Conservation (phyloP, 2,888 invertebrate genomes). For the Anagyrus pseudococci region DNA sequence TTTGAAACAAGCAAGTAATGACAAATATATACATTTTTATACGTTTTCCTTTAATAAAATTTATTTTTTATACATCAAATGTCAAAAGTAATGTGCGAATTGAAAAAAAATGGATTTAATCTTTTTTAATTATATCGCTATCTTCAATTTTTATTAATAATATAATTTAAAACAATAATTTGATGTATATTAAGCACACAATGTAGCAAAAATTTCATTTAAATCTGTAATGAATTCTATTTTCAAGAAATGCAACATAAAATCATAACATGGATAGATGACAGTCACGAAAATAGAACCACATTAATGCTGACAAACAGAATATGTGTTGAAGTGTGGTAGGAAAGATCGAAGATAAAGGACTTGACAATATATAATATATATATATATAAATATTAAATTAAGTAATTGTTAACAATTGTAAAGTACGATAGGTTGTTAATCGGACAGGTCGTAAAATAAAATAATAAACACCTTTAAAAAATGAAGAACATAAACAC, state of each 20-base stretch:
- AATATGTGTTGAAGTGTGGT: slow-evolving; percentile 21
- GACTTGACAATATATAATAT: slow-evolving; percentile 33
- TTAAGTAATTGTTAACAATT: slow-evolving; percentile 23
- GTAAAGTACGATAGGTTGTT: too few species aligned
- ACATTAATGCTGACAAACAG: slow-evolving; percentile 24
- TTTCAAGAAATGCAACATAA: slow-evolving; percentile 49
- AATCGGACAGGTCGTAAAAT: too few species aligned
- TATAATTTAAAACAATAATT: slow-evolving; percentile 9
- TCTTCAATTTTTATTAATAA: too few species aligned
- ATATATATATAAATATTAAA: slow-evolving; percentile 3
- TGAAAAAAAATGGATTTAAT: background rate
- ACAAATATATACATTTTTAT: slow-evolving; percentile 23
- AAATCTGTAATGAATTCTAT: slow-evolving; percentile 54
- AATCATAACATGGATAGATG: slow-evolving; percentile 32
- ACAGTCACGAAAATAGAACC: slow-evolving; percentile 10
- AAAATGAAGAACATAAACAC: too few species aligned
- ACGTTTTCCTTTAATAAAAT: slow-evolving; percentile 19
- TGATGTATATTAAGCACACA: slow-evolving; percentile 45
- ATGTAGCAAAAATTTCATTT: slow-evolving; percentile 36
- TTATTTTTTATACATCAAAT: slow-evolving; percentile 15
- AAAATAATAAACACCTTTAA: too few species aligned
- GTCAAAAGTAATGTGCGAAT: background rate
- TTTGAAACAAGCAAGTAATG: slow-evolving; percentile 21
- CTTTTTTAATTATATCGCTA: too few species aligned
- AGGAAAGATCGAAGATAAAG: slow-evolving; percentile 26